Conservation (phyloP, 2,797 vertebrate species). For the Bradypodion pumilum region DNA sequence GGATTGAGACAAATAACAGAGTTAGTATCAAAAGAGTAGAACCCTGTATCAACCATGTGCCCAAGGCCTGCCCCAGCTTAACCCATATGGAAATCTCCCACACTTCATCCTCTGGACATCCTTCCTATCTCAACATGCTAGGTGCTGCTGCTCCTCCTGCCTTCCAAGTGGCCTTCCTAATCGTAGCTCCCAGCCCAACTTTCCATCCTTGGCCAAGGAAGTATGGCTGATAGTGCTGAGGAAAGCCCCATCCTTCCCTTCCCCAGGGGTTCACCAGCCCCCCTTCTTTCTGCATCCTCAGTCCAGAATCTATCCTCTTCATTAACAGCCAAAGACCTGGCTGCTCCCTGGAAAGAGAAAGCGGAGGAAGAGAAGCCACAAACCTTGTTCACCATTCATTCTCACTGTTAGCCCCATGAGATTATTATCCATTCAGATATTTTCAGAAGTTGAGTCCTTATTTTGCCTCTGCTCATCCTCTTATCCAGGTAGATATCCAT, state of each 20-base stretch:
- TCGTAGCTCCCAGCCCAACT: neutral
- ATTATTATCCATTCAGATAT: too few relatives aligned
- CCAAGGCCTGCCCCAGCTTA: neutral
- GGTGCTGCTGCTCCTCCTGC: neutral
- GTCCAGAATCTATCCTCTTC: neutral
- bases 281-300: conserved; percentile 3
- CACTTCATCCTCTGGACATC: neutral
- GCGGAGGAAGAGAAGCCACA: neutral
- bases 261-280: neutral
- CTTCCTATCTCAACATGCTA: too few relatives aligned
- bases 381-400: too few relatives aligned
- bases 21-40: too few relatives aligned
- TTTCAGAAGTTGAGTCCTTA: too few relatives aligned
- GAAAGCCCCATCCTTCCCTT: conserved; percentile 13
- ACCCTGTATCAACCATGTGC: too few relatives aligned
- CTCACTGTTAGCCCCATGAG: neutral
- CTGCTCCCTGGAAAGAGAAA: too few relatives aligned
- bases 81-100: neutral
- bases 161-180: neutral
- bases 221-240: neutral
- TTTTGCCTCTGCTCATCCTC: neutral
- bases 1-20: too few relatives aligned
- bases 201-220: conserved; percentile 7
- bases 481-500: too few relatives aligned
- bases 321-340: neutral